These are phyloP conservation scores for Misgurnus mizolepis DNA, from an alignment of 2,113 vertebrate species.

Conservation along the genomic window DNA sequence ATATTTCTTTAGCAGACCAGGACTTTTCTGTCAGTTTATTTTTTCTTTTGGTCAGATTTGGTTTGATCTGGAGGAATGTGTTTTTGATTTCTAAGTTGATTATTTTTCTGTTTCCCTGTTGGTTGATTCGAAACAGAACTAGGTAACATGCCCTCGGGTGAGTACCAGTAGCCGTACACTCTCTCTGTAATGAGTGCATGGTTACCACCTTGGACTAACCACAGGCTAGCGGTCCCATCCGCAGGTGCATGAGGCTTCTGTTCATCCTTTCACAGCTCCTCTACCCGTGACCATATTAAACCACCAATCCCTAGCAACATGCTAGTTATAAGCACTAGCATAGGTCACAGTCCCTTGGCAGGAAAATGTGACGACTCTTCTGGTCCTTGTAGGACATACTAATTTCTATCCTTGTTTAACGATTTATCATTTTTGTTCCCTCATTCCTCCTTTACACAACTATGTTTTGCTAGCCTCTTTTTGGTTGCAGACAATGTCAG, in stretches of 20 bases:
- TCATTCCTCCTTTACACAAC: constrained; percentile 21
- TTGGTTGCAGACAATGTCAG: constrained; percentile 6
- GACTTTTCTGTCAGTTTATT: not conserved
- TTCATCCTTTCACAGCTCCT: constrained; percentile 60
- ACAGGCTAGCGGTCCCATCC: constrained; percentile 50
- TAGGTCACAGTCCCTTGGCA: constrained; percentile 42
- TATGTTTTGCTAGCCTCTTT: constrained; percentile 19
- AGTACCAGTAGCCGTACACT: constrained; percentile 77
- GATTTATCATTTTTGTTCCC: constrained; percentile 9
- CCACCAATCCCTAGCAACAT: constrained; percentile 55
- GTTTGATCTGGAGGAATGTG: constrained; percentile 71
- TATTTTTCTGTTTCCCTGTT: constrained; percentile 82
- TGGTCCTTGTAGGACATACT: constrained; percentile 17
- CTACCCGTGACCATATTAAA: constrained; percentile 56
- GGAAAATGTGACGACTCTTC: constrained; percentile 34
- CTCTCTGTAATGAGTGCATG: constrained; percentile 87
- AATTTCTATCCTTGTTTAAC: constrained; percentile 42
- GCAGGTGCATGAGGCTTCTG: constrained; percentile 74
- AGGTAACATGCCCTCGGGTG: constrained; percentile 91
- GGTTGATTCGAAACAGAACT: constrained; percentile 90
- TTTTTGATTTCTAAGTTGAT: constrained; percentile 90
- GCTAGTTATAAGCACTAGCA: constrained; percentile 51
- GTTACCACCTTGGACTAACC: constrained; percentile 66
- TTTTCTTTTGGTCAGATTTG: constrained; percentile 16
- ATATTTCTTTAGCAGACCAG: constrained; percentile 54